These are phyloP conservation scores for Pangasianodon gigas DNA, from an alignment of 2,113 vertebrate species.

Conservation along the genomic window DNA sequence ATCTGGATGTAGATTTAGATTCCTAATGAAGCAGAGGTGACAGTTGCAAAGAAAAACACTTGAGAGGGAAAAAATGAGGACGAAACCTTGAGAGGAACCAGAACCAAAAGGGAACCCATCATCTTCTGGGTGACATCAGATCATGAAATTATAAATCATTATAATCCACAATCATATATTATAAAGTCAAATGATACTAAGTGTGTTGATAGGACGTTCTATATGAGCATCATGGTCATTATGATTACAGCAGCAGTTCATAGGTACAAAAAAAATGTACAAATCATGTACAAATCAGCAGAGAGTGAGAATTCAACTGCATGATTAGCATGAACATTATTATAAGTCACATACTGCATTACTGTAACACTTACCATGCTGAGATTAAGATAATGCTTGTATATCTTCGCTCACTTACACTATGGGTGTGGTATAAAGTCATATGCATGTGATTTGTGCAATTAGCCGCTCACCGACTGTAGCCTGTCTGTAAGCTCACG, in stretches of 20 bases:
- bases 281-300: background rate
- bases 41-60: background rate
- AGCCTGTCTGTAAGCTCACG: slow-evolving; percentile 92
- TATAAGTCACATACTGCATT: background rate
- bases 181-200: background rate
- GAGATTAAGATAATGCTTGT: background rate
- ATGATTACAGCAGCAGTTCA: background rate
- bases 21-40: background rate
- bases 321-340: background rate
- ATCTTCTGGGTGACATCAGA: background rate
- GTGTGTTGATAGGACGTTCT: background rate
- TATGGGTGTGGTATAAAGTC: background rate
- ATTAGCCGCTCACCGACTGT: slow-evolving; percentile 83
- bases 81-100: background rate
- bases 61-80: background rate
- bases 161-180: background rate
- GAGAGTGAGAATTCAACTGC: background rate
- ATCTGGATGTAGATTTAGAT: background rate
- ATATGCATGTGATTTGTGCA: background rate
- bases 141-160: background rate
- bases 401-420: background rate
- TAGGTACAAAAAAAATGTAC: background rate
- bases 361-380: background rate
- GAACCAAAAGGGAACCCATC: background rate
- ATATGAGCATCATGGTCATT: background rate